Base-by-base conservation (phyloP, 2,888 invertebrate genomes). In the Apodemia duryi region DNA sequence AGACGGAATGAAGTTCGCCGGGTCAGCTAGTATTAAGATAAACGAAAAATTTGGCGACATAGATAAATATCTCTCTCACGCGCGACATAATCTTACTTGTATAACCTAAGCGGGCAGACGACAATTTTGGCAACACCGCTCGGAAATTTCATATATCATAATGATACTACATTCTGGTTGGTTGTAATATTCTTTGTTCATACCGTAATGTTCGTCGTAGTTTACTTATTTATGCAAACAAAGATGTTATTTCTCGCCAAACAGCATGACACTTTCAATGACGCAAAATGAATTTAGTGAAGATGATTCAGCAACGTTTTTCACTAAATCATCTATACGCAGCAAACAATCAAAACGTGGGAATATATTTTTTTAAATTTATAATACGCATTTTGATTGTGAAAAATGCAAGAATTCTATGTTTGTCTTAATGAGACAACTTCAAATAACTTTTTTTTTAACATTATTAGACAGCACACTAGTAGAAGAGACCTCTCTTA, bases 291-390 rank as follows among this genome's bases (percentile, higher is more conserved):
- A 54, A 54, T 54, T 29, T 21, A 29, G 28, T 54, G 29, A 28
- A 29, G 54, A 54, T 54, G 54, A 54, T 29, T 54, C 54, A 51
- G 49, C 49, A 29, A 54, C 32, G 54, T 54, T 54, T 51, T 54
- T 54, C 54, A 54, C 54, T 54, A 54, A 54, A 54, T 51, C 21
- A 51, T 51, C n/a, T n/a, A 2, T 51, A 51, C 49, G 21, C 21
- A 51, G 21, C 49, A 51, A 51, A 21, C 49, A 51, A 21, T 51
- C 21, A 51, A 51, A 51, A 51, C 7, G 13, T 51, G 49, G 49
- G 49, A 21, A 46, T 13, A 1, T 38, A 7, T 46, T 46, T 5
- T n/a, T 49, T 49, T 49, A n/a, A n/a, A 11, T 13, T 6, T 46
- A n/a, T 46, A 13, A n/a, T 5, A 46, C n/a, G 21, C 21, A 5